phyloP scores from a whole-genome alignment of 2,113 vertebrate genomes.

The Takifugu flavidus region DNA sequence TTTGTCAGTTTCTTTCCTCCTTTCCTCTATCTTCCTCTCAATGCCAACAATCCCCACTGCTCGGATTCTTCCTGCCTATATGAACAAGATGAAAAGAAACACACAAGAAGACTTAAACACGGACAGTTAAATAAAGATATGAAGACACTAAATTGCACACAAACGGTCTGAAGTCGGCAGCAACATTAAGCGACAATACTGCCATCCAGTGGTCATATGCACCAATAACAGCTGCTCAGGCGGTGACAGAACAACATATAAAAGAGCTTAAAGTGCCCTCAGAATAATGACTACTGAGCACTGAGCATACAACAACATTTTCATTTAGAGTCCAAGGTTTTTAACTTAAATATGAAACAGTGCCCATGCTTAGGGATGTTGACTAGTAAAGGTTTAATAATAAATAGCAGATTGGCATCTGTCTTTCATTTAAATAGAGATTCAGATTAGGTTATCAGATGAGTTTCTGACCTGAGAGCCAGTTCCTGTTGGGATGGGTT shows the following conservation, averaged over 20 bases:
- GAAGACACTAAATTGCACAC: background rate
- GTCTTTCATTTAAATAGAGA: background rate
- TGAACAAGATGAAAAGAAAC: slow-evolving; percentile 68
- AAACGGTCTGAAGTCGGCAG: too few relatives aligned
- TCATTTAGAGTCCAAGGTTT: too few relatives aligned
- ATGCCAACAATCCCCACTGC: slow-evolving; percentile 97
- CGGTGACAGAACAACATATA: too few relatives aligned
- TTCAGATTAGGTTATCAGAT: background rate
- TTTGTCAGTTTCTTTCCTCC: slow-evolving; percentile 98
- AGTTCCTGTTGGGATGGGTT: slow-evolving; percentile 76
- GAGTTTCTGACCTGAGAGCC: slow-evolving; percentile 75
- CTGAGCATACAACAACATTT: too few relatives aligned
- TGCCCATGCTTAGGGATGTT: too few relatives aligned
- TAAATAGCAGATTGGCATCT: too few relatives aligned
- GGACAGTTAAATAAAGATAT: background rate
- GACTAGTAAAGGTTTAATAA: too few relatives aligned
- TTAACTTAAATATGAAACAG: too few relatives aligned
- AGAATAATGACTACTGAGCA: too few relatives aligned
- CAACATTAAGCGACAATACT: slow-evolving; percentile 18
- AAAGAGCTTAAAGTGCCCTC: too few relatives aligned
- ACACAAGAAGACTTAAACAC: slow-evolving; percentile 4
- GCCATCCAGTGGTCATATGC: slow-evolving; percentile 49
- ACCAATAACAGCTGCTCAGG: too few relatives aligned
- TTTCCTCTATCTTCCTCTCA: slow-evolving; percentile 96
- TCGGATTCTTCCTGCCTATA: slow-evolving; percentile 88